Evolutionary conservation across 2,797 vertebrate genomes (phyloP), one percentile per base, ranked within the genome.

Genomic region (Yasuhikotakia modesta): DNA sequence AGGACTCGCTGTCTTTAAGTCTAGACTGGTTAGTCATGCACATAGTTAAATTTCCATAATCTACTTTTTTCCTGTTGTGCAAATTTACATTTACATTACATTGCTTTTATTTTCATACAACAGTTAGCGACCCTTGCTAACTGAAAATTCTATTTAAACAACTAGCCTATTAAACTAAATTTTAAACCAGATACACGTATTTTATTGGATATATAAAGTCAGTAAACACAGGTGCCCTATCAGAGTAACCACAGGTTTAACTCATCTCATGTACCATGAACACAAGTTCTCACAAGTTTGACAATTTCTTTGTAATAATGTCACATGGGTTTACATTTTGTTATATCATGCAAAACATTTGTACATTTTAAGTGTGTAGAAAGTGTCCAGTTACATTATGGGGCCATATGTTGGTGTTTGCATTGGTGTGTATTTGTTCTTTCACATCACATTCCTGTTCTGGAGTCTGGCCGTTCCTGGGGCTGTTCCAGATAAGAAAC

Each of bases 401-500:
- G 1, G 57, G 13, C 27, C 4, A 69, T 35, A 16, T 53, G n/a
- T 2, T 52, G 5, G 10, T 22, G 50, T 53, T 50, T 12, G n/a
- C 17, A n/a, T 63, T 22, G 52, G 57, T 57, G 19, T 78, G 50
- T 66, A 73, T 70, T 64, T 67, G 53, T 45, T 52, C 22, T 64
- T 55, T 50, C 65, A 30, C 53, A 45, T 52, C 24, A 17, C 79
- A 82, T 82, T 80, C 82, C 80, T 73, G 43, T 76, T 45, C 45
- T 63, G 57, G 70, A 64, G 57, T 55, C 66, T 72, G 76, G 81
- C 69, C 58, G 69, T 64, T 81, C 69, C 77, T 81, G 81, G 43
- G 55, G 65, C 57, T 73, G 57, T 60, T 85, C 71, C 84, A 85
- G 73, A 84, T 76, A 78, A 79, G 80, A 77, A 85, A 83, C 75